These are phyloP conservation scores for Zaprionus bogoriensis DNA, from an alignment of 2,888 invertebrate genomes.

Conservation along the genomic window DNA sequence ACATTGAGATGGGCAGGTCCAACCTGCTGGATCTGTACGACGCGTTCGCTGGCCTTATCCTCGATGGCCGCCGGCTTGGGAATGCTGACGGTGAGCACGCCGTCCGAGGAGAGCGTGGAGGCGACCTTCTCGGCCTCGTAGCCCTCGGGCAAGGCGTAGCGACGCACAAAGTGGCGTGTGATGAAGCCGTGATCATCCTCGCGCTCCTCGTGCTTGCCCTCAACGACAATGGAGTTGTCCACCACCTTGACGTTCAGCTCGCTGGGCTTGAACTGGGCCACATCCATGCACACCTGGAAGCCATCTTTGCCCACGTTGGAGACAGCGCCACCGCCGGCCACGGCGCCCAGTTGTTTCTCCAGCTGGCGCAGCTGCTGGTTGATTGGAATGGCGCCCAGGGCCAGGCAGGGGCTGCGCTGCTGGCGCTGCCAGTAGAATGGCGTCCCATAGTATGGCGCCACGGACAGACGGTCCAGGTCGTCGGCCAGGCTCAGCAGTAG, in stretches of 20 bases:
- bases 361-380: conserved; percentile 57
- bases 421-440: conserved; percentile 51
- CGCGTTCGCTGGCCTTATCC: conserved; percentile 80
- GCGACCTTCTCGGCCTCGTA: conserved; percentile 89
- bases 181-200: conserved; percentile 89
- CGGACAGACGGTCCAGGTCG: conserved; percentile 61
- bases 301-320: conserved; percentile 85
- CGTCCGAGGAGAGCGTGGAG: conserved; percentile 90
- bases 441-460: conserved; percentile 57
- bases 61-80: conserved; percentile 85
- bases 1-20: conserved; percentile 84
- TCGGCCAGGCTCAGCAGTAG: conserved; percentile 65
- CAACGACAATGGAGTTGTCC: conserved; percentile 88
- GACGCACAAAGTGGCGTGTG: conserved; percentile 89
- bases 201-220: conserved; percentile 91
- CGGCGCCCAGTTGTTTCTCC: conserved; percentile 36
- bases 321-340: conserved; percentile 21
- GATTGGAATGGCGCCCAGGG: conserved; percentile 39
- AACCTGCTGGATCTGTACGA: conserved; percentile 86
- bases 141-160: conserved; percentile 89
- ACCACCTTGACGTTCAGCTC: conserved; percentile 91
- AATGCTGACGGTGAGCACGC: conserved; percentile 88
- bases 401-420: conserved; percentile 44
- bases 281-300: conserved; percentile 89
- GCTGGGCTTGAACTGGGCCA: conserved; percentile 90